Percentiles rank a stretch among this genome's conserved stretches.
These are phyloP conservation scores for Calameuta filiformis DNA, from an alignment of 2,888 invertebrate genomes.

Conservation along the genomic window DNA sequence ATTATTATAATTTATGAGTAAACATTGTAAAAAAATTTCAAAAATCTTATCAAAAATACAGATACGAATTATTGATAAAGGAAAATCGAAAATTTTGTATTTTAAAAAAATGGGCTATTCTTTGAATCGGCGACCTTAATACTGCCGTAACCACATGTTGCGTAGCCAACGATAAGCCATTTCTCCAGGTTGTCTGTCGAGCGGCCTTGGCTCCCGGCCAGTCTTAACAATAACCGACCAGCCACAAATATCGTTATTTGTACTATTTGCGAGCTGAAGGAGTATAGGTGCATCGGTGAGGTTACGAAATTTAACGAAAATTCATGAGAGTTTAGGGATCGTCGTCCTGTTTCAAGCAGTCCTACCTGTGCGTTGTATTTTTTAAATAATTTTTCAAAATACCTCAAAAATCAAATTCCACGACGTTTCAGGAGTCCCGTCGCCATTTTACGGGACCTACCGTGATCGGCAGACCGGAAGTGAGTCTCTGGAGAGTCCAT, in stretches of 20 bases:
- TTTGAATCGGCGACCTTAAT: neutral
- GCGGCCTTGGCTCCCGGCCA: slow-evolving; percentile 13
- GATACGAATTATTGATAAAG: too few relatives aligned
- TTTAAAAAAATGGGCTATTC: too few relatives aligned
- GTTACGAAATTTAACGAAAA: slow-evolving; percentile 5
- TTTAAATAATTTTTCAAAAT: too few relatives aligned
- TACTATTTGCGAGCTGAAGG: slow-evolving; percentile 9
- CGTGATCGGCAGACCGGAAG: slow-evolving; percentile 61
- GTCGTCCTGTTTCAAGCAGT: too few relatives aligned
- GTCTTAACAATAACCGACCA: slow-evolving; percentile 15
- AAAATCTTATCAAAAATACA: too few relatives aligned
- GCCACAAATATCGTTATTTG: slow-evolving; percentile 14
- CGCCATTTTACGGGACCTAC: slow-evolving; percentile 68
- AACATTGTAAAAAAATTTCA: too few relatives aligned
- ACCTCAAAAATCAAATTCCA: neutral
- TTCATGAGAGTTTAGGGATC: neutral
- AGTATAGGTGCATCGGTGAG: slow-evolving; percentile 5
- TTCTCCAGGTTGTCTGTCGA: slow-evolving; percentile 20
- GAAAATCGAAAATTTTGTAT: too few relatives aligned
- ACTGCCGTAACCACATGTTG: neutral
- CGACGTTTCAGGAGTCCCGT: slow-evolving; percentile 62
- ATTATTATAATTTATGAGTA: too few relatives aligned
- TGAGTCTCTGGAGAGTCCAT: slow-evolving; percentile 34
- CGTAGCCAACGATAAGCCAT: slow-evolving; percentile 6
- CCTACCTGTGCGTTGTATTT: too few relatives aligned